A percentile compares a stretch with the other conserved stretches of the same genome.
phyloP scores from a whole-genome alignment of 2,113 vertebrate genomes.

The Columba livia region DNA sequence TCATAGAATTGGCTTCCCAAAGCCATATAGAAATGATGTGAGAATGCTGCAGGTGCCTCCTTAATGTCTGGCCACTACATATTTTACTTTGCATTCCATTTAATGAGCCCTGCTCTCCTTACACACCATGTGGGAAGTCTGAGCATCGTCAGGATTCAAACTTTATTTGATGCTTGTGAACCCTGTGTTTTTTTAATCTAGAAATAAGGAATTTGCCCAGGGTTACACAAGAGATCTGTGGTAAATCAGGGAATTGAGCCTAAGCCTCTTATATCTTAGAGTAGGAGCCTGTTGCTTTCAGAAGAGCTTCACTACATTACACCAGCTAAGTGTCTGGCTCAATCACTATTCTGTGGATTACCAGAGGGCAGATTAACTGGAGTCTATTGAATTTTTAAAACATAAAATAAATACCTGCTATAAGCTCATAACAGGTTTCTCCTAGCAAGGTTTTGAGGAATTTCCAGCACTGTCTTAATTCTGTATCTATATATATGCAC shows the following conservation, averaged over 20 bases:
- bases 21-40: not conserved
- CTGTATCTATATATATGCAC: not conserved
- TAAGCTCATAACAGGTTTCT: constrained; percentile 12
- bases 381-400: constrained; percentile 33
- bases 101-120: not conserved
- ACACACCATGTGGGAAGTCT: not conserved
- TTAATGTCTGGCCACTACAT: not conserved
- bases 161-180: not conserved
- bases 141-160: not conserved
- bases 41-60: not conserved
- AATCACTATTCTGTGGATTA: constrained; percentile 27
- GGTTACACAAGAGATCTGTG: not conserved
- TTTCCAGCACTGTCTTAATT: not conserved
- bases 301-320: constrained; percentile 27
- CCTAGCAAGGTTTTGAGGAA: not conserved
- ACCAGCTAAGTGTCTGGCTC: constrained; percentile 34
- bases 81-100: not conserved
- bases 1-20: not conserved
- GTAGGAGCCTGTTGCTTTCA: constrained; percentile 25
- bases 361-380: constrained; percentile 36
- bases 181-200: not conserved
- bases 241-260: constrained; percentile 26
- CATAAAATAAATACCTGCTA: constrained; percentile 31
- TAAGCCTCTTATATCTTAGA: constrained; percentile 25
- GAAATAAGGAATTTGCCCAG: not conserved